Evolutionary conservation across 1,140 invertebrate genomes (phyloP).

Genomic region (Bombyx mandarina): DNA sequence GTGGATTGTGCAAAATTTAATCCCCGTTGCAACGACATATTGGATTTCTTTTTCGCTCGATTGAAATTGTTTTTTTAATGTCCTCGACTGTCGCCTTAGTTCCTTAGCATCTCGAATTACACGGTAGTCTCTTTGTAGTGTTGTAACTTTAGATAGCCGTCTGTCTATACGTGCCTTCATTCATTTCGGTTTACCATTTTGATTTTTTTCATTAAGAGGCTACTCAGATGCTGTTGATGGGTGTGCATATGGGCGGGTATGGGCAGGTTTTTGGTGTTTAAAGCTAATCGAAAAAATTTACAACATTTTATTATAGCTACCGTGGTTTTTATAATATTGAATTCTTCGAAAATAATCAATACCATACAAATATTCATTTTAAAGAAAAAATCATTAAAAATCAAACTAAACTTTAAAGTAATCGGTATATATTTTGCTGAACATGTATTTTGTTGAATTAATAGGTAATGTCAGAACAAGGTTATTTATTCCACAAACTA

Average conservation of each 20-base stretch:
- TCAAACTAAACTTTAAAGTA: too few relatives aligned
- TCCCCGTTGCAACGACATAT: conserved; percentile 55
- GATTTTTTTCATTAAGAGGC: conserved; percentile 16
- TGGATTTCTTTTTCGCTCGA: conserved; percentile 61
- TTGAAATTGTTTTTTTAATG: conserved; percentile 57
- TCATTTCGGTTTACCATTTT: conserved; percentile 41
- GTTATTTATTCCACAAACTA: too few relatives aligned
- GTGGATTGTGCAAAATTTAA: conserved; percentile 66
- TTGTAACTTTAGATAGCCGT: conserved; percentile 36
- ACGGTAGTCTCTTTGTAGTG: conserved; percentile 51
- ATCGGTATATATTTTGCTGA: too few relatives aligned
- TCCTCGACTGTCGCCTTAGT: conserved; percentile 58
- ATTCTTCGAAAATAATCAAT: too few relatives aligned
- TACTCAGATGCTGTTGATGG: conserved; percentile 28
- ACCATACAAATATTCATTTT: too few relatives aligned
- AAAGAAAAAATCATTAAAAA: too few relatives aligned
- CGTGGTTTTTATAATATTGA: too few relatives aligned
- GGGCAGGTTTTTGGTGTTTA: conserved; percentile 28
- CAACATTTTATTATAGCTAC: too few relatives aligned
- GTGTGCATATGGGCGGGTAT: conserved; percentile 35
- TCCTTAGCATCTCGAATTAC: conserved; percentile 57
- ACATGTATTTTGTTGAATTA: too few relatives aligned
- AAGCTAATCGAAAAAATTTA: conserved; percentile 12
- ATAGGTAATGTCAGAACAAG: too few relatives aligned
- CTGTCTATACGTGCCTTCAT: conserved; percentile 29